Evolutionary conservation across 2,888 invertebrate genomes (phyloP).

Genomic region (Himalopsyche kuldschensis): DNA sequence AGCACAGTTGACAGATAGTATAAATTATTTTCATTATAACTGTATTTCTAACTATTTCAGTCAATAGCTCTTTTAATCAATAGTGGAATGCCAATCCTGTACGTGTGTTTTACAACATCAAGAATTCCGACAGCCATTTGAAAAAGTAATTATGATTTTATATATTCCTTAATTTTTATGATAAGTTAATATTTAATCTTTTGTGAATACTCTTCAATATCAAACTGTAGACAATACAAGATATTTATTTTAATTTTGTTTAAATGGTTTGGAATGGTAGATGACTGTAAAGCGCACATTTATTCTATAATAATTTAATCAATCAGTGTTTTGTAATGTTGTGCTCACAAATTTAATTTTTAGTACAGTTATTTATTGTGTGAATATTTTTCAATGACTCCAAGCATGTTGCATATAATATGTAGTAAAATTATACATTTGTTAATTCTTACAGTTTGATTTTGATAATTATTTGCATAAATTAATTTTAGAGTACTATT

Average conservation of each 20-base stretch:
- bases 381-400: neutral
- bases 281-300: slow-evolving; percentile 47
- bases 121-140: slow-evolving; percentile 29
- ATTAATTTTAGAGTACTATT: too few species aligned
- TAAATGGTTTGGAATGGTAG: slow-evolving; percentile 52
- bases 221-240: neutral
- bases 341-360: neutral
- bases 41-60: neutral
- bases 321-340: neutral
- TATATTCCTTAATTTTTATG: neutral
- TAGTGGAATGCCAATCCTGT: neutral
- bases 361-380: slow-evolving; percentile 1
- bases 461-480: too few species aligned
- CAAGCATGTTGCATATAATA: neutral
- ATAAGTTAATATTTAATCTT: neutral
- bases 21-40: neutral
- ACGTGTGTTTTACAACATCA: slow-evolving; percentile 33
- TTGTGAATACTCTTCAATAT: neutral
- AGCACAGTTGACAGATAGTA: too few species aligned
- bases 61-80: neutral
- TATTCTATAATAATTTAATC: neutral
- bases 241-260: neutral
- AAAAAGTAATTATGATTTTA: slow-evolving; percentile 11
- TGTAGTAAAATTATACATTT: too few species aligned
- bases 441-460: too few species aligned